phyloP scores from a whole-genome alignment of 2,797 vertebrate genomes.

The Gephyroberyx darwinii region DNA sequence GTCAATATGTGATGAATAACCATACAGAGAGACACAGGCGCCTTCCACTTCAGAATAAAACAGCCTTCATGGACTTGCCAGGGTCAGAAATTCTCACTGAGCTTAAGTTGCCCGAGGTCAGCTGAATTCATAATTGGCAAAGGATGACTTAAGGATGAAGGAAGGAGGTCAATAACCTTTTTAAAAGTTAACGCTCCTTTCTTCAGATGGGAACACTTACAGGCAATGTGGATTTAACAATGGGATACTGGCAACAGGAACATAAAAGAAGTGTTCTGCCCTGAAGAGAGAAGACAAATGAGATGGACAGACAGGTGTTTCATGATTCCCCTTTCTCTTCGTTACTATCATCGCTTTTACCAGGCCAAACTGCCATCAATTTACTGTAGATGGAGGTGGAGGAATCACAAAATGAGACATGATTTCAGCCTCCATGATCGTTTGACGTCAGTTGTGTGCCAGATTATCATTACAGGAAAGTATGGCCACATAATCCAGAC shows the following conservation, averaged over 20 bases:
- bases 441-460: not conserved
- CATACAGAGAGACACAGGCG: not conserved
- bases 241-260: not conserved
- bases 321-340: not conserved
- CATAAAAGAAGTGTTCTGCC: not conserved
- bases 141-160: constrained; percentile 28
- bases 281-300: not conserved
- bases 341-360: not conserved
- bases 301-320: not conserved
- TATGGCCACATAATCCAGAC: too few relatives aligned
- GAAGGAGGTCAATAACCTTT: constrained; percentile 13
- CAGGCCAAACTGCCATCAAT: not conserved
- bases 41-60: not conserved
- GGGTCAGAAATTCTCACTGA: not conserved
- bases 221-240: not conserved
- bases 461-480: not conserved
- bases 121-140: constrained; percentile 20
- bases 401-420: not conserved
- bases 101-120: constrained; percentile 10
- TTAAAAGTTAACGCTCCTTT: not conserved
- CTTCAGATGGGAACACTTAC: constrained; percentile 7
- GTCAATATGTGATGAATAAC: not conserved
- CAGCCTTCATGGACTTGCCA: constrained; percentile 8
- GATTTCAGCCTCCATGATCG: not conserved
- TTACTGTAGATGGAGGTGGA: not conserved